A percentile compares a stretch with the other conserved stretches of the same genome.
phyloP scores from a whole-genome alignment of 2,113 vertebrate genomes.

The Nyctereutes procyonoides region DNA sequence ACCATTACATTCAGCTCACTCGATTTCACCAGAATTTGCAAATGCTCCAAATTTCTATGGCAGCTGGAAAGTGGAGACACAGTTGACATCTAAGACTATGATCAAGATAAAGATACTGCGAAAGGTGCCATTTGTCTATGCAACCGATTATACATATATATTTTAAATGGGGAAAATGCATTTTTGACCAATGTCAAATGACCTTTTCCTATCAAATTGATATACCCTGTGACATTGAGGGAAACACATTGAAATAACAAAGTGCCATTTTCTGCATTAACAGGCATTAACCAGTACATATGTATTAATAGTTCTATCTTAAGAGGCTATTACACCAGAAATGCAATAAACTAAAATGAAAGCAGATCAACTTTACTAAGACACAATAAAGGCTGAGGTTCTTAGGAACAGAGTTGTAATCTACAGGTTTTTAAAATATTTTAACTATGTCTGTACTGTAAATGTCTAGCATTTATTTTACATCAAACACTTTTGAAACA shows the following conservation, averaged over 20 bases:
- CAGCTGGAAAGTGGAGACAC: constrained; percentile 65
- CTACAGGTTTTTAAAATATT: constrained; percentile 82
- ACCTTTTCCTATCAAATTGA: constrained; percentile 76
- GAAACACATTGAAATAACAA: constrained; percentile 79
- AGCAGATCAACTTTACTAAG: constrained; percentile 82
- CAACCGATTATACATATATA: constrained; percentile 58
- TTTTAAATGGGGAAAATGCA: constrained; percentile 64
- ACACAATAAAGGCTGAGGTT: constrained; percentile 84
- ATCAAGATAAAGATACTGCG: constrained; percentile 62
- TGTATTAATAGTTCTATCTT: constrained; percentile 80
- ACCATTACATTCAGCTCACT: constrained; percentile 66
- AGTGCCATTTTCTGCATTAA: constrained; percentile 80
- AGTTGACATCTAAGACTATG: constrained; percentile 69
- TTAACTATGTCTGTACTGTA: constrained; percentile 84
- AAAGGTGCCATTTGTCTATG: constrained; percentile 65
- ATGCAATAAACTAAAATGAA: constrained; percentile 80
- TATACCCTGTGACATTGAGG: constrained; percentile 72
- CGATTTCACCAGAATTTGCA: constrained; percentile 65
- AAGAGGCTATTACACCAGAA: constrained; percentile 84
- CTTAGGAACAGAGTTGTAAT: constrained; percentile 82
- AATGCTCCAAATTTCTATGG: constrained; percentile 71
- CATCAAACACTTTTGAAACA: constrained; percentile 86
- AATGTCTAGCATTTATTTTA: constrained; percentile 87
- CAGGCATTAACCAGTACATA: constrained; percentile 82
- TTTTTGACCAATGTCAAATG: constrained; percentile 64